A percentile compares a stretch with the other conserved stretches of the same genome.
Evolutionary conservation across 2,797 vertebrate species (phyloP).

Genomic region (Gymnothorax reevesii): DNA sequence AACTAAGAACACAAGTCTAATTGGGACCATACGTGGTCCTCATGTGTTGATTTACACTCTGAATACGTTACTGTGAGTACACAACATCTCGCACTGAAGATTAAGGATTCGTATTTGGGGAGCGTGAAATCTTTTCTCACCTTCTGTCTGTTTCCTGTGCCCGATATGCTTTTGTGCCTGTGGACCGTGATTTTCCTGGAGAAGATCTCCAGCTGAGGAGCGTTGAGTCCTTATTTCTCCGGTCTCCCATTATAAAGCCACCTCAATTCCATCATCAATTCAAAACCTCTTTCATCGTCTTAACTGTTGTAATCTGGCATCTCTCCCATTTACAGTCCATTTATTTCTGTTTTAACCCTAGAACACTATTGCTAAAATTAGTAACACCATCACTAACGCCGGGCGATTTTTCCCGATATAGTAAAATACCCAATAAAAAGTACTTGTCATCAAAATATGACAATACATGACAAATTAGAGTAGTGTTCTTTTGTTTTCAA

Average conservation of each 20-base stretch:
- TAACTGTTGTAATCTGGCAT: neutral
- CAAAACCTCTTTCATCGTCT: neutral
- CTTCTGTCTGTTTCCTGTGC: neutral
- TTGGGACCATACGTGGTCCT: too few species aligned
- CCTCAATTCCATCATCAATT: neutral
- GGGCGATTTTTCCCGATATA: too few species aligned
- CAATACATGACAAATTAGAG: too few species aligned
- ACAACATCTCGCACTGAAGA: conserved; percentile 6
- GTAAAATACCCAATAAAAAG: too few species aligned
- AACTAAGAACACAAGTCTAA: neutral
- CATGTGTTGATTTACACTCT: neutral
- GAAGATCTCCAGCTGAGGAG: neutral
- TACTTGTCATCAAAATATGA: too few species aligned
- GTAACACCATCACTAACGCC: too few species aligned
- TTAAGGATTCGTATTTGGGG: neutral
- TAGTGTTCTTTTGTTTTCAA: too few species aligned
- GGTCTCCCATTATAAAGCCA: neutral
- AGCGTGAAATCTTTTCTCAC: neutral
- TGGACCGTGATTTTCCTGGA: neutral
- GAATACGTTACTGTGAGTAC: neutral
- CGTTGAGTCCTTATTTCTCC: neutral
- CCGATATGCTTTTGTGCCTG: neutral
- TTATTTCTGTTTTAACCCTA: neutral
- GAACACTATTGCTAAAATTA: too few species aligned
- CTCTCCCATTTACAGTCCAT: neutral